Conservation (phyloP, 1,140 invertebrate species). For the Nylanderia fulva region DNA sequence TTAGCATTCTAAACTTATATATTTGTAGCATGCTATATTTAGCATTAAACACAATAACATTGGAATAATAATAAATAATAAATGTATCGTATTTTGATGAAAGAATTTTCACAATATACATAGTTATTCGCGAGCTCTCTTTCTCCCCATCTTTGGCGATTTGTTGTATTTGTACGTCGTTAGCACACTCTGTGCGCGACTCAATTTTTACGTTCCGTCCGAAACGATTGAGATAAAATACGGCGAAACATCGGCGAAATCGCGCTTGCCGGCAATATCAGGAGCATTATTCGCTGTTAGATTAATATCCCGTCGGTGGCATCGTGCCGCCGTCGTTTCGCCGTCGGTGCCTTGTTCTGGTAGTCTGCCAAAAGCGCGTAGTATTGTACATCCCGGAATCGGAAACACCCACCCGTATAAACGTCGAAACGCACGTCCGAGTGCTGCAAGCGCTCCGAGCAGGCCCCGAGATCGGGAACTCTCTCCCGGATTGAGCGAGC, state of each 20-base stretch:
- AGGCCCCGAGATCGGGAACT: slow-evolving; percentile 2
- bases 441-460: slow-evolving; percentile 74
- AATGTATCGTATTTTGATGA: neutral
- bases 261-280: slow-evolving; percentile 54
- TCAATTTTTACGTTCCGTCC: neutral
- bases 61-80: neutral
- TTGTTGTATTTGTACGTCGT: neutral
- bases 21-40: neutral
- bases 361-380: slow-evolving; percentile 79
- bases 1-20: too few relatives aligned
- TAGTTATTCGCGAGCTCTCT: neutral
- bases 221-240: slow-evolving; percentile 27
- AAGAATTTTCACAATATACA: neutral
- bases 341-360: slow-evolving; percentile 77
- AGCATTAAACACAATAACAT: neutral
- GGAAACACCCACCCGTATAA: slow-evolving; percentile 75
- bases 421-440: slow-evolving; percentile 66
- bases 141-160: neutral
- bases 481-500: neutral
- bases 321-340: slow-evolving; percentile 72
- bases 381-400: slow-evolving; percentile 77
- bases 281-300: slow-evolving; percentile 65
- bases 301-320: slow-evolving; percentile 81
- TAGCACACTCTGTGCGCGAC: neutral
- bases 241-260: slow-evolving; percentile 4